phyloP scores from a whole-genome alignment of 2,797 vertebrate species.

The Phoeniculus purpureus region DNA sequence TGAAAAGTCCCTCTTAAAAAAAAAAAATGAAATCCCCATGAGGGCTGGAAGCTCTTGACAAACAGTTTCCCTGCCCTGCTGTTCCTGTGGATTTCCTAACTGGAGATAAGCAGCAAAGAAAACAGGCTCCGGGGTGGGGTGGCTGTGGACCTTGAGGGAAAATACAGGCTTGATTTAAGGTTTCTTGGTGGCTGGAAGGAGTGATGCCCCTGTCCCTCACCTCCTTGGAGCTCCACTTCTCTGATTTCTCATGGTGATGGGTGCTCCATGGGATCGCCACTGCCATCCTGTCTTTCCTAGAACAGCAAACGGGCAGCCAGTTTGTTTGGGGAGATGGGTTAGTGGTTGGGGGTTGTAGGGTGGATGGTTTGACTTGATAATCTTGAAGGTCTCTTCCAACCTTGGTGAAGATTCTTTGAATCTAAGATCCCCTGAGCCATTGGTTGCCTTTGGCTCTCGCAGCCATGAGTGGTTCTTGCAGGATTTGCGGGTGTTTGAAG shows the following conservation, averaged over 20 bases:
- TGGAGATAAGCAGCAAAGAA: slow-evolving; percentile 35
- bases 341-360: too few species aligned
- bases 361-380: too few species aligned
- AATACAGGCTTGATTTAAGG: background rate
- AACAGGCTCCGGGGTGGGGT: background rate
- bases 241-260: background rate
- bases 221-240: background rate
- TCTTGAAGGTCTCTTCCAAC: too few species aligned
- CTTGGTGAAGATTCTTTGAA: too few species aligned
- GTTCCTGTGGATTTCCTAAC: slow-evolving; percentile 38
- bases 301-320: background rate
- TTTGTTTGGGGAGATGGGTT: too few species aligned
- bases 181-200: background rate
- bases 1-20: background rate
- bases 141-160: background rate
- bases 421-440: background rate
- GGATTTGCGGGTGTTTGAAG: background rate
- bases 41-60: slow-evolving; percentile 13
- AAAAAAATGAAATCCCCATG: background rate
- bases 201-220: rapidly evolving
- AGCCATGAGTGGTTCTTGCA: background rate
- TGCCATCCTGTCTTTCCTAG: background rate
- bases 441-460: background rate
- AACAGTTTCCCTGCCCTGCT: background rate
- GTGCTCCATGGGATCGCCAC: rapidly evolving